Conservation (phyloP, 2,888 invertebrate genomes). For the Julus scanicus region DNA sequence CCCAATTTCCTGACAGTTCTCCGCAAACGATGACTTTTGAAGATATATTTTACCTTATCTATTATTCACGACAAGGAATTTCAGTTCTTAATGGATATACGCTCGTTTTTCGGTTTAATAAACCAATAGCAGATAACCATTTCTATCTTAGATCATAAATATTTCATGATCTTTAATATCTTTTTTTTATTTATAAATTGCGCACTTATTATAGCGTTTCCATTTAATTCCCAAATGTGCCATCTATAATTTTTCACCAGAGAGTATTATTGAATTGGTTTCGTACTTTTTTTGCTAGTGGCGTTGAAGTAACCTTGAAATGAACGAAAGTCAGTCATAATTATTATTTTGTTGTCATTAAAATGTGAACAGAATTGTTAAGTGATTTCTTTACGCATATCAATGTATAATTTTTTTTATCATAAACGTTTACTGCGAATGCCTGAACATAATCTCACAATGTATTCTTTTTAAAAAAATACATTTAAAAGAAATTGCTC, state of each 20-base stretch:
- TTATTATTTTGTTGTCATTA: conserved; percentile 18
- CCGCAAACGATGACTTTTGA: too few species aligned
- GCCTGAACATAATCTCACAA: not conserved
- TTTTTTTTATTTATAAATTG: not conserved
- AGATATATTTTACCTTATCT: too few species aligned
- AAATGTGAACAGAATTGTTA: not conserved
- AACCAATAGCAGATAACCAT: too few species aligned
- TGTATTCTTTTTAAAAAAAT: not conserved
- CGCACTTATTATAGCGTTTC: not conserved
- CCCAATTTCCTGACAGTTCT: too few species aligned
- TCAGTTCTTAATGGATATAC: too few species aligned
- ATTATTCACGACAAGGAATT: too few species aligned
- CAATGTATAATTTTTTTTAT: not conserved
- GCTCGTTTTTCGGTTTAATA: too few species aligned
- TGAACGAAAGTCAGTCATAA: not conserved
- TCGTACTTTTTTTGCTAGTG: not conserved
- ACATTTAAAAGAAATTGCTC: not conserved
- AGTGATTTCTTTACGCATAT: not conserved
- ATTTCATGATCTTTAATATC: not conserved
- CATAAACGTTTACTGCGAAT: not conserved
- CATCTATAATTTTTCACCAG: not conserved
- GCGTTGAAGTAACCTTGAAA: not conserved
- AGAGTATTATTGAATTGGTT: not conserved
- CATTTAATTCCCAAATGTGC: not conserved
- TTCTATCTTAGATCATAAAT: not conserved